Percentiles rank a stretch among this genome's conserved stretches.
Evolutionary conservation across 2,797 vertebrate genomes (phyloP).

Genomic region (Fistularia tabacaria): DNA sequence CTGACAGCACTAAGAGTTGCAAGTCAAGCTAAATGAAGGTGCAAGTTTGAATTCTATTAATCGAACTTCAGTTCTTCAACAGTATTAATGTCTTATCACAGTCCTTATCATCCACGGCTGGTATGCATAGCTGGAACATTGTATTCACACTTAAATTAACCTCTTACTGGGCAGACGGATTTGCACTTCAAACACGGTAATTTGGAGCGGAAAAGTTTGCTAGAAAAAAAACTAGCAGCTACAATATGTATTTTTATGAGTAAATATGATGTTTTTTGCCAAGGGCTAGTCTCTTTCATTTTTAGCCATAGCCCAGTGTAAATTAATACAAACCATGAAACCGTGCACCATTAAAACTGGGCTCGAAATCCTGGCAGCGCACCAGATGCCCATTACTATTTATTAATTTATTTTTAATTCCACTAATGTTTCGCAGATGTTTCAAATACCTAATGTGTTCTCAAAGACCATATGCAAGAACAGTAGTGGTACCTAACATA

Average conservation of each 20-base stretch:
- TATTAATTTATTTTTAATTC: slow-evolving; percentile 79
- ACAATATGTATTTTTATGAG: slow-evolving; percentile 61
- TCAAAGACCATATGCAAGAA: slow-evolving; percentile 36
- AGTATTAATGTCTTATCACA: slow-evolving; percentile 54
- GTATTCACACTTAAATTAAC: slow-evolving; percentile 60
- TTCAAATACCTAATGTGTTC: slow-evolving; percentile 57
- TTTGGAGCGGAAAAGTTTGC: slow-evolving; percentile 41
- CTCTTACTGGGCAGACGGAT: slow-evolving; percentile 58
- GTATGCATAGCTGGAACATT: slow-evolving; percentile 51
- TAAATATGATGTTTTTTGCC: slow-evolving; percentile 70
- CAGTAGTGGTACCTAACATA: slow-evolving; percentile 42
- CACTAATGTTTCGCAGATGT: slow-evolving; percentile 79
- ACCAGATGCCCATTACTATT: slow-evolving; percentile 71
- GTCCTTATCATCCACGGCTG: slow-evolving; percentile 46
- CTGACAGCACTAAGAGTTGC: too few species aligned
- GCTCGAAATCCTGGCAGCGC: slow-evolving; percentile 68
- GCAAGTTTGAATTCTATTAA: slow-evolving; percentile 43
- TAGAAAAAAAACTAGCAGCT: slow-evolving; percentile 30
- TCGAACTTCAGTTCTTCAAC: slow-evolving; percentile 43
- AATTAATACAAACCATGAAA: slow-evolving; percentile 74
- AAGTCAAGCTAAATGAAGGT: too few species aligned
- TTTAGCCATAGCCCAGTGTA: slow-evolving; percentile 63
- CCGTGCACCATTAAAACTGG: slow-evolving; percentile 71
- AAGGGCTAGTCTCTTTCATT: slow-evolving; percentile 63
- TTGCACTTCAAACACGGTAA: slow-evolving; percentile 60